phyloP scores from a whole-genome alignment of 1,140 invertebrate species.

The Babylonia areolata region DNA sequence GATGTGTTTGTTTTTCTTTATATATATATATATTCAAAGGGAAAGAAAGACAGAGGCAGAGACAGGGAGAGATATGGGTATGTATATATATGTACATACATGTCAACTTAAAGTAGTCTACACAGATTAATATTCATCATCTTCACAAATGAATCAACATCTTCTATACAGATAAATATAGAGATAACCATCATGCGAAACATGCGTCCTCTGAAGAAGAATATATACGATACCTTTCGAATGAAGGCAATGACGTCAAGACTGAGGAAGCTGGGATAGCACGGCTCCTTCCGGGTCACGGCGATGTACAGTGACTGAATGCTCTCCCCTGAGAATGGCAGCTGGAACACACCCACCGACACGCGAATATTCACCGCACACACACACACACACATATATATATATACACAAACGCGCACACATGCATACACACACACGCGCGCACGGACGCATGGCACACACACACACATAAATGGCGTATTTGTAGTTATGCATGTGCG shows the following conservation, averaged over 20 bases:
- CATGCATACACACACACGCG: not conserved
- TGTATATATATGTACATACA: too few relatives aligned
- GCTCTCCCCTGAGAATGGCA: constrained; percentile 15
- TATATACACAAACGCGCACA: not conserved
- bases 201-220: too few relatives aligned
- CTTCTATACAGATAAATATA: too few relatives aligned
- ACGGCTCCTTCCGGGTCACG: constrained; percentile 19
- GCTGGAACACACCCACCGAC: constrained; percentile 13
- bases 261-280: constrained; percentile 25
- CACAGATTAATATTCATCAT: too few relatives aligned
- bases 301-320: constrained; percentile 25
- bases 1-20: too few relatives aligned
- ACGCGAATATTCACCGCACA: not conserved
- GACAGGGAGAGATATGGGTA: not conserved
- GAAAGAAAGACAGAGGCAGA: not conserved
- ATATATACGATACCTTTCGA: not conserved
- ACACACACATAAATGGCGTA: constrained; percentile 3
- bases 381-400: not conserved
- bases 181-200: too few relatives aligned
- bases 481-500: too few relatives aligned
- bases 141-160: too few relatives aligned
- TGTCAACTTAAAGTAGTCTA: too few relatives aligned
- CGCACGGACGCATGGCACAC: constrained; percentile 8
- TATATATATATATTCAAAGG: not conserved
- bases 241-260: constrained; percentile 8